phyloP scores from a whole-genome alignment of 2,888 invertebrate genomes.

The Girardia tigrina region DNA sequence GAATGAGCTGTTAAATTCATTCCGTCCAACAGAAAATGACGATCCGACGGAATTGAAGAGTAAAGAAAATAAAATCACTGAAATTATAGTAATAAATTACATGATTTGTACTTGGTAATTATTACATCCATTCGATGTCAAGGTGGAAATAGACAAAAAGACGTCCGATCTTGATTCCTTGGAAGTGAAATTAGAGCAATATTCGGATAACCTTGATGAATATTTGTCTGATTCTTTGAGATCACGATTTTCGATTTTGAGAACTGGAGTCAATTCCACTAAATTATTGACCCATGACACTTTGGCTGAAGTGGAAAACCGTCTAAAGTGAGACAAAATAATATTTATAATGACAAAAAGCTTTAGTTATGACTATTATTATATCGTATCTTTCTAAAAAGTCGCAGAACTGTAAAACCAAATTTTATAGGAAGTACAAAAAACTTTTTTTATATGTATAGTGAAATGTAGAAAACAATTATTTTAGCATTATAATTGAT shows the following conservation, averaged over 20 bases:
- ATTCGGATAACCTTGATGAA: neutral
- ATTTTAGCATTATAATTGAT: no score
- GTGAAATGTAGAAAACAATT: no score
- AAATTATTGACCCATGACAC: conserved; percentile 12
- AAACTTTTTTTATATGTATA: no score
- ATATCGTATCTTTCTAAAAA: no score
- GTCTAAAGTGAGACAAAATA: neutral
- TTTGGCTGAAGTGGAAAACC: neutral
- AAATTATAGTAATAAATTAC: neutral
- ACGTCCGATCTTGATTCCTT: neutral
- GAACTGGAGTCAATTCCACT: conserved; percentile 14
- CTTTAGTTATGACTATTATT: no score
- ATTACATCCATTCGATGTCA: neutral
- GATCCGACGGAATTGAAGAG: neutral
- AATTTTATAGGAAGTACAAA: no score
- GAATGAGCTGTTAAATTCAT: neutral
- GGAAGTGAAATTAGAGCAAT: conserved; percentile 13
- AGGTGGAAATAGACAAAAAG: neutral
- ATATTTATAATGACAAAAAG: no score
- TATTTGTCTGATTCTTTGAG: neutral
- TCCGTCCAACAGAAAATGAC: neutral
- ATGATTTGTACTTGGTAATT: neutral
- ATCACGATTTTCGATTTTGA: neutral
- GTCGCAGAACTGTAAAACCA: no score
- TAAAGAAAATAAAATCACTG: neutral